Conservation (phyloP, 1,140 invertebrate species). For the Babylonia areolata region DNA sequence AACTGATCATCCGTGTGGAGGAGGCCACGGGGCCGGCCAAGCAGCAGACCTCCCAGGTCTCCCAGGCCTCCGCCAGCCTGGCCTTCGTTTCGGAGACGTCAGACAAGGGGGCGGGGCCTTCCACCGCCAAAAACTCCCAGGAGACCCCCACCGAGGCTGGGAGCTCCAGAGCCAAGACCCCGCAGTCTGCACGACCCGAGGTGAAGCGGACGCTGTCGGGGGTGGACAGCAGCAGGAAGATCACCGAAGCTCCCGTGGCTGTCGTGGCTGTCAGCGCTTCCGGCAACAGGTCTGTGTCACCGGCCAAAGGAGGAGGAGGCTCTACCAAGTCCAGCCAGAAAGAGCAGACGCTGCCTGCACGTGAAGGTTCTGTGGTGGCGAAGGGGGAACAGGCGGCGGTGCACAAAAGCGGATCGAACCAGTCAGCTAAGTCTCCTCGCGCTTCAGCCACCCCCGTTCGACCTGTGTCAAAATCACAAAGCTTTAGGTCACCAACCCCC, state of each 20-base stretch:
- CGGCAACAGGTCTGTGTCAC: background rate
- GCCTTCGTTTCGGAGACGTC: background rate
- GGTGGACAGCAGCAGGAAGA: background rate
- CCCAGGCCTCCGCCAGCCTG: background rate
- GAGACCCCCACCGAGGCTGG: too few relatives aligned
- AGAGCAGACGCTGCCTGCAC: background rate
- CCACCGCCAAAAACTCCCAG: background rate
- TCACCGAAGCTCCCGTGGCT: background rate
- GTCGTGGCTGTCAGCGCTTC: background rate
- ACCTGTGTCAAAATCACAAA: background rate
- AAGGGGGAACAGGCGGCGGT: background rate
- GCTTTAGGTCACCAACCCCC: background rate
- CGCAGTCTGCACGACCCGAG: background rate
- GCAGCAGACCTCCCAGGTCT: background rate
- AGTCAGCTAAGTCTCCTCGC: background rate
- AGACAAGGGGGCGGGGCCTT: background rate
- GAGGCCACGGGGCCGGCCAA: background rate
- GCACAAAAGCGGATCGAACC: background rate
- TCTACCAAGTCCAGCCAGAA: too few relatives aligned
- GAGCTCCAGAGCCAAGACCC: background rate
- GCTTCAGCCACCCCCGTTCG: background rate
- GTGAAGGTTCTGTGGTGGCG: background rate
- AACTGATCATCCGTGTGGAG: constrained; percentile 19
- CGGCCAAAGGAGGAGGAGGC: background rate
- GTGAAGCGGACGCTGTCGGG: background rate